Evolutionary conservation across 2,797 vertebrate species (phyloP).

Genomic region (Sebastes iracundus): DNA sequence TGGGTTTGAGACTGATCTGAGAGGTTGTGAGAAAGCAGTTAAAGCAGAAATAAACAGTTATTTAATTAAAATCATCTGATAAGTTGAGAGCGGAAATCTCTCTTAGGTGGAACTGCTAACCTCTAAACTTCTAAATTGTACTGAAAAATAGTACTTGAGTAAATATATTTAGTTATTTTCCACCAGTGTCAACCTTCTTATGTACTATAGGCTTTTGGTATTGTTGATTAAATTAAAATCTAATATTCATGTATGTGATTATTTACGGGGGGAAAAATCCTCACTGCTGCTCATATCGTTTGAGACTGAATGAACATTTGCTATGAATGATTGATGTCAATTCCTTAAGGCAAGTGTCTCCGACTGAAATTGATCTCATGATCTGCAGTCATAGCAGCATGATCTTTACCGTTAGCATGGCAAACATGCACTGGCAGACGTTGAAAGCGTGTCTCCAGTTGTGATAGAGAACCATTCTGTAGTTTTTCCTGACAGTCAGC

Average conservation of each 20-base stretch:
- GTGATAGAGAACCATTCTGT: constrained; percentile 98
- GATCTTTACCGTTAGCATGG: constrained; percentile 92
- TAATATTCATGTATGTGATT: neutral
- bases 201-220: neutral
- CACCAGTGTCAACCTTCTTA: neutral
- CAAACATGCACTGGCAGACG: constrained; percentile 98
- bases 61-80: neutral
- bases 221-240: neutral
- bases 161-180: neutral
- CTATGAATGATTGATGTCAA: neutral
- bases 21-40: neutral
- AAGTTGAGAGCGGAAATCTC: neutral
- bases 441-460: constrained; percentile 99
- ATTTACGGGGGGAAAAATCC: neutral
- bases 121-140: neutral
- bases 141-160: neutral
- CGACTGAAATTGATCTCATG: neutral
- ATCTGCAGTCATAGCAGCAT: neutral
- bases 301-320: neutral
- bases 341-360: neutral
- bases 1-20: neutral
- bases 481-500: constrained; percentile 98
- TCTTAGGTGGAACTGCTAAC: neutral
- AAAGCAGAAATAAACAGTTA: neutral
- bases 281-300: neutral